Percentiles rank a stretch among this genome's conserved stretches.
Evolutionary conservation across 2,888 invertebrate species (phyloP).

Genomic region (Andrena chrysosceles): DNA sequence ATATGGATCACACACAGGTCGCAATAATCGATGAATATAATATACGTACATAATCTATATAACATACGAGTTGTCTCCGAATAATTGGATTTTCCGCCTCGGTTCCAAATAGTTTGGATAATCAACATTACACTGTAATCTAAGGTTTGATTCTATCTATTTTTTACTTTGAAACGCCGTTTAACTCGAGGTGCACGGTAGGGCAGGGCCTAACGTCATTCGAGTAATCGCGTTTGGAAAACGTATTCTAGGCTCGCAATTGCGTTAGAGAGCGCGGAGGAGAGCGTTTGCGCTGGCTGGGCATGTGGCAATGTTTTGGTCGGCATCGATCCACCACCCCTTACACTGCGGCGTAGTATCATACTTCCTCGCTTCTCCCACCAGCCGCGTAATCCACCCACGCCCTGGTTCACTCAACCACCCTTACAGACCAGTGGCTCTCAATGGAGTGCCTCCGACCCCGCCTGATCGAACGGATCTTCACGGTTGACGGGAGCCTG

Average conservation of each 20-base stretch:
- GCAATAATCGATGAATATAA: too few species aligned
- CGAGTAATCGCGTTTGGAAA: slow-evolving; percentile 51
- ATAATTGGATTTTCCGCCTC: too few species aligned
- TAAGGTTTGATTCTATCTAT: background rate
- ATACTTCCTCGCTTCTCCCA: slow-evolving; percentile 65
- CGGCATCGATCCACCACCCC: slow-evolving; percentile 82
- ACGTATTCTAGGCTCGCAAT: slow-evolving; percentile 51
- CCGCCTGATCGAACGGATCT: slow-evolving; percentile 5
- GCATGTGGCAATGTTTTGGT: slow-evolving; percentile 85
- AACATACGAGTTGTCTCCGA: too few species aligned
- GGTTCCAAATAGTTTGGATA: too few species aligned
- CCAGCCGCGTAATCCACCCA: slow-evolving; percentile 80
- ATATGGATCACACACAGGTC: too few species aligned
- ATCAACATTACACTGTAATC: too few species aligned
- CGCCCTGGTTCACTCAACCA: slow-evolving; percentile 82
- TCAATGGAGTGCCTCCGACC: slow-evolving; percentile 63
- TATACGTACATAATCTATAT: too few species aligned
- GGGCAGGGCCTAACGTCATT: background rate
- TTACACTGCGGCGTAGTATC: slow-evolving; percentile 80
- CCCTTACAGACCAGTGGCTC: slow-evolving; percentile 79
- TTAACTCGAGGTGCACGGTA: slow-evolving; percentile 18
- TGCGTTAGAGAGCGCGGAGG: slow-evolving; percentile 42
- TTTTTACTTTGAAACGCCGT: background rate
- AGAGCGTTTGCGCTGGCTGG: slow-evolving; percentile 57
- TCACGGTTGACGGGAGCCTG: background rate